phyloP scores from a whole-genome alignment of 1,140 invertebrate genomes.

The Papilio polytes region DNA sequence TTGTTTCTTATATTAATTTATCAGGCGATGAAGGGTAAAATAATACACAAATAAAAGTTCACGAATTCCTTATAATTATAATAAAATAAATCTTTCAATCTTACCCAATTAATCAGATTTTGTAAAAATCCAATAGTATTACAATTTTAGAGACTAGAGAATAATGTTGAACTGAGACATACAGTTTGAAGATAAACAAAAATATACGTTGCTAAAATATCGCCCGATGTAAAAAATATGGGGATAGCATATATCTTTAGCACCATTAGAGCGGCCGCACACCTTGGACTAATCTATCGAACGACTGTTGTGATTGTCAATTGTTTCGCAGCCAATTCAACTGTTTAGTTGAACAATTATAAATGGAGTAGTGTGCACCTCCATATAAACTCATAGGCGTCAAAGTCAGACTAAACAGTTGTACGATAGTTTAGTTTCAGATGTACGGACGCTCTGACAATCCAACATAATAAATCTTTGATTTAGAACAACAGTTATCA shows the following conservation, averaged over 20 bases:
- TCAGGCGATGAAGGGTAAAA: slow-evolving; percentile 8
- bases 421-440: too few relatives aligned
- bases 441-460: slow-evolving; percentile 36
- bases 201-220: slow-evolving; percentile 50
- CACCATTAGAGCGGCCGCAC: slow-evolving; percentile 44
- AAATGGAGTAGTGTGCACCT: too few relatives aligned
- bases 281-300: too few relatives aligned
- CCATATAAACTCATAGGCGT: too few relatives aligned
- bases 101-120: slow-evolving; percentile 68
- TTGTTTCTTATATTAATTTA: too few relatives aligned
- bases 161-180: slow-evolving; percentile 72
- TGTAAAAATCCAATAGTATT: slow-evolving; percentile 68
- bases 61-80: slow-evolving; percentile 66
- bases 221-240: slow-evolving; percentile 54
- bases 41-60: slow-evolving; percentile 48
- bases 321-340: too few relatives aligned
- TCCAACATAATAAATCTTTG: slow-evolving; percentile 47
- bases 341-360: too few relatives aligned
- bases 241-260: slow-evolving; percentile 46
- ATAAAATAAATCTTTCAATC: slow-evolving; percentile 77
- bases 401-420: too few relatives aligned
- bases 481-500: slow-evolving; percentile 33
- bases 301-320: too few relatives aligned
- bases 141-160: slow-evolving; percentile 77
- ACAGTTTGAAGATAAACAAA: slow-evolving; percentile 45